These are phyloP conservation scores for Euleptes europaea DNA, from an alignment of 2,113 vertebrate genomes.

Conservation along the genomic window DNA sequence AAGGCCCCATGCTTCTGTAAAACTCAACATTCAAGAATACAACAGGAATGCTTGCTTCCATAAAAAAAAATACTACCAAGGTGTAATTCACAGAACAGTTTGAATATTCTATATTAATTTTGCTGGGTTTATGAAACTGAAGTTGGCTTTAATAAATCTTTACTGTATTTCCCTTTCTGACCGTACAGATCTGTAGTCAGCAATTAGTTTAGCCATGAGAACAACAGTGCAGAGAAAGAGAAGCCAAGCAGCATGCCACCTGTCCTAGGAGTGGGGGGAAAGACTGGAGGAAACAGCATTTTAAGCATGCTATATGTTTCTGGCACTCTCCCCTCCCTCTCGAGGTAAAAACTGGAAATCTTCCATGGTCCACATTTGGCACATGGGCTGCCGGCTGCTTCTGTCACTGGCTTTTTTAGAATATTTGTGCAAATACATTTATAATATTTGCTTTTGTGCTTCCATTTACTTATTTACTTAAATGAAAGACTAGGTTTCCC, in stretches of 20 bases:
- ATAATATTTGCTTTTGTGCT: no score
- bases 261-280: neutral
- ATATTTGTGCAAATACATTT: no score
- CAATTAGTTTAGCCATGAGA: neutral
- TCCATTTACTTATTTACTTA: no score
- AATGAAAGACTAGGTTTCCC: no score
- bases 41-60: neutral
- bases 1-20: neutral
- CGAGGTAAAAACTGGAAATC: neutral
- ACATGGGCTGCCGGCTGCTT: neutral
- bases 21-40: neutral
- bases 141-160: no score
- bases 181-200: neutral
- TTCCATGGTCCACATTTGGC: neutral
- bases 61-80: conserved; percentile 23
- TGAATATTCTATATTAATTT: neutral
- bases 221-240: neutral
- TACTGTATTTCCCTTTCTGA: neutral
- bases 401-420: no score
- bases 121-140: neutral
- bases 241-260: neutral
- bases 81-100: neutral
- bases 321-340: neutral
- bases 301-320: neutral
- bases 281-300: neutral